phyloP scores from a whole-genome alignment of 2,113 vertebrate species.

The Empidonax traillii region DNA sequence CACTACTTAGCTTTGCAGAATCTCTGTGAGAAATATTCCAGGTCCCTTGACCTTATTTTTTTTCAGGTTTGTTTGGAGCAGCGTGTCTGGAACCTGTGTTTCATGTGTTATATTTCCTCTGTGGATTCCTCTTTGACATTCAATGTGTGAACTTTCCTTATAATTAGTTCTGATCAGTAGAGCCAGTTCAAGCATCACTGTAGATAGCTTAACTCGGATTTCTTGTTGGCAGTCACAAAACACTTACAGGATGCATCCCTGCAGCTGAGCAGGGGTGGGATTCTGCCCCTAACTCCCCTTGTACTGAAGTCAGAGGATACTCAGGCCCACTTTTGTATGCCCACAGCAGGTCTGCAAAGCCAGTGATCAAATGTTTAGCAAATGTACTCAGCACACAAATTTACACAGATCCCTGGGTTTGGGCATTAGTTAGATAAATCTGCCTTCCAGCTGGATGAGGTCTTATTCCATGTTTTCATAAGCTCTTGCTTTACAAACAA shows the following conservation, averaged over 20 bases:
- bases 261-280: not conserved
- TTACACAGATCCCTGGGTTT: not conserved
- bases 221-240: not conserved
- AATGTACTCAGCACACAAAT: not conserved
- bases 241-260: not conserved
- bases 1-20: constrained; percentile 22
- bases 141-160: constrained; percentile 26
- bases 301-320: not conserved
- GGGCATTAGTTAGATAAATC: not conserved
- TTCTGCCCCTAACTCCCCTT: not conserved
- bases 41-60: constrained; percentile 23
- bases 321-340: not conserved
- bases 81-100: constrained; percentile 42
- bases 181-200: not conserved
- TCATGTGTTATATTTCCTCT: constrained; percentile 40
- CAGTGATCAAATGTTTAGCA: not conserved
- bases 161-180: constrained; percentile 47
- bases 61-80: constrained; percentile 42
- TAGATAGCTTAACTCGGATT: not conserved
- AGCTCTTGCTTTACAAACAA: not conserved
- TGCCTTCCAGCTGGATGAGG: not conserved
- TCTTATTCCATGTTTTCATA: not conserved
- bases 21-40: constrained; percentile 30
- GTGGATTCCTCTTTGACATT: constrained; percentile 47
- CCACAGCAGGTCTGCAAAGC: not conserved